These are phyloP conservation scores for Acleris holmiana DNA, from an alignment of 2,888 invertebrate species.

Conservation along the genomic window DNA sequence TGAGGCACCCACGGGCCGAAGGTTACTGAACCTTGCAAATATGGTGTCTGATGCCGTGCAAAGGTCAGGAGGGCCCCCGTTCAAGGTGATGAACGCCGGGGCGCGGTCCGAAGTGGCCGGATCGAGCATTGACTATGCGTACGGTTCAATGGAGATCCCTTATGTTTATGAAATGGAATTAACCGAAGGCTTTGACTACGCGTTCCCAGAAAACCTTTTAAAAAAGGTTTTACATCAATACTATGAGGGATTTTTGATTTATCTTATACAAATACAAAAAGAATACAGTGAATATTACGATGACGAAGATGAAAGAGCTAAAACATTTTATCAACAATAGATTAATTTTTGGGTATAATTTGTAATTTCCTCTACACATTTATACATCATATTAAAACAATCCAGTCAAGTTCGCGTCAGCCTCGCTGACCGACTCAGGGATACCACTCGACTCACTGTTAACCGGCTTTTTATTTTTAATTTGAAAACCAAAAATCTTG, in stretches of 20 bases:
- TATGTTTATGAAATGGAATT: conserved; percentile 86
- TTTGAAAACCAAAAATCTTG: too few relatives aligned
- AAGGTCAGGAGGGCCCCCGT: conserved; percentile 69
- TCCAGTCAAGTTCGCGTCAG: too few relatives aligned
- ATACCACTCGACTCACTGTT: too few relatives aligned
- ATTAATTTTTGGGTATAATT: too few relatives aligned
- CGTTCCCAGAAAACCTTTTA: conserved; percentile 83
- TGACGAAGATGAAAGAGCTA: too few relatives aligned
- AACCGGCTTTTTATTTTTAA: too few relatives aligned
- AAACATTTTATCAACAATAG: too few relatives aligned
- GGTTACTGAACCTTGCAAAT: conserved; percentile 69
- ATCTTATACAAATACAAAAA: conserved; percentile 58
- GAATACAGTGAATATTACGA: conserved; percentile 52
- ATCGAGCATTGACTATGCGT: conserved; percentile 86
- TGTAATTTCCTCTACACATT: too few relatives aligned
- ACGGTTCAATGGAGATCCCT: conserved; percentile 78
- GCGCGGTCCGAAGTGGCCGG: conserved; percentile 86
- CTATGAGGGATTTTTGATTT: conserved; percentile 69
- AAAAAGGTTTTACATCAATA: conserved; percentile 62
- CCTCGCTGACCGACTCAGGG: too few relatives aligned
- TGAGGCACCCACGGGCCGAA: conserved; percentile 76
- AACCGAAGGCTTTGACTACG: conserved; percentile 85
- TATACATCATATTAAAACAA: too few relatives aligned
- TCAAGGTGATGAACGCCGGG: conserved; percentile 76
- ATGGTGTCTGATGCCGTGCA: conserved; percentile 69